Base-by-base conservation (phyloP, 1,140 invertebrate genomes). In the Pinna nobilis region DNA sequence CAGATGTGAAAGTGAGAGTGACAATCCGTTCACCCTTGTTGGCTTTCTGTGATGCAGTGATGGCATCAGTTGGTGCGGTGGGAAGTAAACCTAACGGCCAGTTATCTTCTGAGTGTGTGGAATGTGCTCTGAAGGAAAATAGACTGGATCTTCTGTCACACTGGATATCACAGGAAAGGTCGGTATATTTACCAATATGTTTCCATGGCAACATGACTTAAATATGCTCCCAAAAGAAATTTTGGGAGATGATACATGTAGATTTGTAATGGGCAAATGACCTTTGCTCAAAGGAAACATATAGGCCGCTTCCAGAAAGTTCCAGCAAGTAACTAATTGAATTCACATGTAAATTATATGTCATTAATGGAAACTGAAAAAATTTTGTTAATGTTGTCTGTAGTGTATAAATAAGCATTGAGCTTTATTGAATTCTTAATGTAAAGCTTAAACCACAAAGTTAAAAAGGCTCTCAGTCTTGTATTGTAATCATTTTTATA, bases 161-260 rank as follows among this genome's bases (percentile, higher is more conserved):
- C 63, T 89, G 88, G 88, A 80, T 89, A n/a, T 61, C 87, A 32
- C 87, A 88, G 73, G 86, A 88, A 41, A 88, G 87, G 87, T 88
- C 25, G 3, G 20, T 53, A n/a, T 4, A 63, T 23, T 32, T 41
- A 1, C 6, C 25, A 32, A 35, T 18, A 35, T 30, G 7, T 23
- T 25, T 2, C 28, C n/a, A 25, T 35, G 6, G 0, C 6, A n/a
- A 7, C 9, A 50, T 50, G 7, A 50, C 28, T 13, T 23, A 23
- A 23, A 25, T 50, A 50, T 7, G 13, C 15, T 6, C 18, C 4
- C n/a, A n/a, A n/a, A n/a, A n/a, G n/a, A n/a, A n/a, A n/a, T n/a
- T n/a, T n/a, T n/a, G n/a, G n/a, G n/a, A n/a, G n/a, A n/a, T n/a
- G n/a, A n/a, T n/a, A n/a, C n/a, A n/a, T n/a, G n/a, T n/a, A 20